A percentile compares a stretch with the other conserved stretches of the same genome.
Conservation (phyloP, 1,140 invertebrate species). For the Atopsyche davidsoni region DNA sequence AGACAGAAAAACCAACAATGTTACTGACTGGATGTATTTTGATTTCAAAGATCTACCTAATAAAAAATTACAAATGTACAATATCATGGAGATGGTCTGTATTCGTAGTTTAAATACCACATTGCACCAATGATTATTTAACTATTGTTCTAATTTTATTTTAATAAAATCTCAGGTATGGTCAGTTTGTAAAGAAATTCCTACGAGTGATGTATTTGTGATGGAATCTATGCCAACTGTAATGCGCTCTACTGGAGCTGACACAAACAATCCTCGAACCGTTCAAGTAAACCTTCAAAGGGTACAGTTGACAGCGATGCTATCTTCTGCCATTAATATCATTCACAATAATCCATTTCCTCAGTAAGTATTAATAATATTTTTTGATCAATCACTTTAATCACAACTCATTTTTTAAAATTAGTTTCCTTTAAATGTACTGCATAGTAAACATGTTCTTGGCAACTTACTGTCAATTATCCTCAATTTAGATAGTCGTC, state of each 20-base stretch:
- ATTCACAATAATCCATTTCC: too few relatives aligned
- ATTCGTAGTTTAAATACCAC: slow-evolving; percentile 8
- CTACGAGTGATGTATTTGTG: slow-evolving; percentile 41
- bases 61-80: slow-evolving; percentile 39
- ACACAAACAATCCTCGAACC: slow-evolving; percentile 43
- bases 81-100: slow-evolving; percentile 44
- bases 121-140: slow-evolving; percentile 3
- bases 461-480: too few relatives aligned
- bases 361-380: too few relatives aligned
- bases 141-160: too few relatives aligned
- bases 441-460: too few relatives aligned
- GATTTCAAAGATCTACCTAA: slow-evolving; percentile 36
- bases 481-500: too few relatives aligned
- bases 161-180: slow-evolving; percentile 33
- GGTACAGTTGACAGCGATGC: slow-evolving; percentile 42
- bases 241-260: slow-evolving; percentile 39
- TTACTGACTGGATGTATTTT: slow-evolving; percentile 38
- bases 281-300: slow-evolving; percentile 44
- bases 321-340: slow-evolving; percentile 41
- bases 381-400: too few relatives aligned
- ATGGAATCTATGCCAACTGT: slow-evolving; percentile 43
- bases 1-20: slow-evolving; percentile 35
- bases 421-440: too few relatives aligned
- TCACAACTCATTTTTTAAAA: too few relatives aligned
- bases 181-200: slow-evolving; percentile 34